Base-by-base conservation (phyloP, 1,140 invertebrate genomes). In the Dolichoris vasculosae region DNA sequence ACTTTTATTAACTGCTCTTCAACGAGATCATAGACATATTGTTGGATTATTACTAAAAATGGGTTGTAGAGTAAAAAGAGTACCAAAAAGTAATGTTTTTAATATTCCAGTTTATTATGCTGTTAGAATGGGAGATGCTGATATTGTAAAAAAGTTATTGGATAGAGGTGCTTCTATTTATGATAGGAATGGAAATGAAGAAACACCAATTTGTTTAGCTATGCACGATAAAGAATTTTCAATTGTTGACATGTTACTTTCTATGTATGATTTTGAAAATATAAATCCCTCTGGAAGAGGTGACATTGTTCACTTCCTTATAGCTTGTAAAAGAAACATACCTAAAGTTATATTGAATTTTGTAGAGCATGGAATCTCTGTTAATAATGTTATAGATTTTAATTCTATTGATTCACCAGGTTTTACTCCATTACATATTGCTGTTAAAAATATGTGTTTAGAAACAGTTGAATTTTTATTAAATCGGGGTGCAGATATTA, bases 371-470 rank as follows among this genome's bases (percentile, higher is more conserved):
- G 81, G 81, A 55, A 63, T 75, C 3, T 59, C 69, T 48, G 51
- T 83, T 26, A 83, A 83, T 59, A 83, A 55, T 40, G 26, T 9
- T 30, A 26, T 55, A 55, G 51, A 73, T 30, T 26, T 6, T 55
- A 40, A 55, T 43, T 71, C 40, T 26, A 3, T 35, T 13, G 43
- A 30, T 15, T 59, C 7, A 38, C 48, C 48, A 38, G 69, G 81
- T 43, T 83, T 75, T 59, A 83, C 81, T 32, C 69, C 81, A 30
- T 59, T 83, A 40, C 81, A 83, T 59, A 59, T 75, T 75, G 81
- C 81, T 71, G 81, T 83, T 7, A 51, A 9, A 30, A 71, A 83
- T 75, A 30, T 59, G 32, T 75, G 23, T 23, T 13, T 51, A 20
- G 48, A 59, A 13, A 17, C 67, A 73, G 69, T 82, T 26, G 35